A percentile compares a stretch with the other conserved stretches of the same genome.
These are phyloP conservation scores for Theonella swinhoei DNA, from an alignment of 37 sponge, comb jelly and placozoan genomes.

Conservation along the genomic window DNA sequence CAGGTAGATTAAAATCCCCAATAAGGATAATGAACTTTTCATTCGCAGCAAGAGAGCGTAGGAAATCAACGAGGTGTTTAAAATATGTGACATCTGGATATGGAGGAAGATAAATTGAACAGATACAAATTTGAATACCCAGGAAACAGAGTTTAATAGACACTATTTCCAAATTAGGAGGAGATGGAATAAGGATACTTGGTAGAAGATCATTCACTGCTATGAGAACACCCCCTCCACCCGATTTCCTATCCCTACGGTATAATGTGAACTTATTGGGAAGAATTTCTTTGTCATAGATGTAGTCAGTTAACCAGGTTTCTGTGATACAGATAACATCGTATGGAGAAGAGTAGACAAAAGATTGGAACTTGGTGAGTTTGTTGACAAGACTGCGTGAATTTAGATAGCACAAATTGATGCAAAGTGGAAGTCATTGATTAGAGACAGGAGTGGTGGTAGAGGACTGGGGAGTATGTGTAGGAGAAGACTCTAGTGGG, in stretches of 20 bases:
- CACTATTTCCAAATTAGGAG: slow-evolving; percentile 26
- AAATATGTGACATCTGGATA: not conserved
- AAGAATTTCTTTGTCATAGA: slow-evolving; percentile 36
- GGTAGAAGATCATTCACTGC: slow-evolving; percentile 17
- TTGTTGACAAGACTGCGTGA: slow-evolving; percentile 42
- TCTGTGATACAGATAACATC: slow-evolving; percentile 31
- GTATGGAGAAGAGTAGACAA: slow-evolving; percentile 11
- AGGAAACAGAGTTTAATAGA: not conserved
- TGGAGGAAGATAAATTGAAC: slow-evolving; percentile 44
- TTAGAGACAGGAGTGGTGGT: not conserved
- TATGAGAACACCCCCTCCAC: slow-evolving; percentile 41
- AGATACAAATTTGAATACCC: not conserved
- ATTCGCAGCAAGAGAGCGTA: not conserved
- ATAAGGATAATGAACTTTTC: slow-evolving; percentile 1
- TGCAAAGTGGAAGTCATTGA: not conserved
- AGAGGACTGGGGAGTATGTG: not conserved
- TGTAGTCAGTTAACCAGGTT: slow-evolving; percentile 23
- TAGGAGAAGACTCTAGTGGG: not conserved
- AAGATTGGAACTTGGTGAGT: slow-evolving; percentile 5
- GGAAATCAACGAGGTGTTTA: not conserved
- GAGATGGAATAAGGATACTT: slow-evolving; percentile 6
- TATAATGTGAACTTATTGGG: slow-evolving; percentile 20
- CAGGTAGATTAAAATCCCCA: slow-evolving; percentile 56
- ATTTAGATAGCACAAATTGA: slow-evolving; percentile 1
- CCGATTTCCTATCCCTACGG: slow-evolving; percentile 42